Evolutionary conservation across 2,113 vertebrate genomes (phyloP), one percentile per base, ranked within the genome.

Genomic region (Tautogolabrus adspersus): DNA sequence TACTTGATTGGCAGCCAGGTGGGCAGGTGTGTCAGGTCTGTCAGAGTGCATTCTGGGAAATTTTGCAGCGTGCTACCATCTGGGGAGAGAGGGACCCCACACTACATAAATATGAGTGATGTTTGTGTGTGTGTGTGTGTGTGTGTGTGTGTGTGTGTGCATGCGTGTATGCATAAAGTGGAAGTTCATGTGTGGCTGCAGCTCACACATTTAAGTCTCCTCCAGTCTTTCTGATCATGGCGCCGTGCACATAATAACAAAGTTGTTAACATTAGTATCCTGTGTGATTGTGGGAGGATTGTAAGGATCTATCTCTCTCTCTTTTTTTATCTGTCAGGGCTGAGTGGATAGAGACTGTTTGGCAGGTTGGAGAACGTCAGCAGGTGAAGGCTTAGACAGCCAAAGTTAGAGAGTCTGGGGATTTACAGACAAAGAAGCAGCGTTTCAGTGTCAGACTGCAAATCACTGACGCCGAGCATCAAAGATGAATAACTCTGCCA

Each of bases 381-480:
- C 65, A 84, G 70, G 71, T 81, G 80, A 83, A 85, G 83, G 61
- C 82, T 90, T 71, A 72, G 85, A 89, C 85, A 84, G 76, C 64
- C 75, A 30, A 72, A 61, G 74, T 75, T 64, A 19, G 58, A 71
- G 64, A 64, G 81, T 60, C 85, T 68, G 55, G 81, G 84, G 87
- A 89, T 73, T 85, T 87, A 38, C 38, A 62, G 59, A 72, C 70
- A 83, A 71, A 69, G 75, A 54, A 10, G 66, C 66, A 55, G 10
- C 26, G n/a, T 83, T 76, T 67, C 68, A 77, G 68, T 66, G 49
- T 85, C 65, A 64, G 58, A 65, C 54, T 22, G 46, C 57, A 54
- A 62, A 67, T 63, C 26, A 46, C 18, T 22, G 8, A 30, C 30
- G 19, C 19, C n/a, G 19, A 59, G 69, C 61, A 62, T 61, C 10